Percentiles rank a stretch among this genome's conserved stretches.
Conservation (phyloP, 1,140 invertebrate species). For the roundworm (Caenorhabditis elegans) region WBcel235 BX284604.4:8062001-8062500, state of each 20-base stretch:
- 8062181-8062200: slow-evolving; percentile 4
- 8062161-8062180: background rate
- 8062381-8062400: background rate
- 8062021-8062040: background rate
- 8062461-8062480: no score
- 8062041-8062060: no score
- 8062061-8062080: slow-evolving; percentile 24
- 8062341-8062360: slow-evolving; percentile 25
- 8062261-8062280: slow-evolving; percentile 19
- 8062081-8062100: slow-evolving; percentile 20
- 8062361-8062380: background rate
- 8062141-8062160: slow-evolving; percentile 13
- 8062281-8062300: slow-evolving; percentile 19
- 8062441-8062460: no score
- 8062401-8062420: background rate
- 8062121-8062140: background rate
- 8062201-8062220: no score
- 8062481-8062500: no score
- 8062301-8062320: slow-evolving; percentile 17
- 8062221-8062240: no score
- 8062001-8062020: background rate
- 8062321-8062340: slow-evolving; percentile 27
- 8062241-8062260: no score
- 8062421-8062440: no score
- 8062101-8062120: background rate